Evolutionary conservation across 2,888 invertebrate genomes (phyloP).

Genomic region (Venustoraphidia nigricollis): DNA sequence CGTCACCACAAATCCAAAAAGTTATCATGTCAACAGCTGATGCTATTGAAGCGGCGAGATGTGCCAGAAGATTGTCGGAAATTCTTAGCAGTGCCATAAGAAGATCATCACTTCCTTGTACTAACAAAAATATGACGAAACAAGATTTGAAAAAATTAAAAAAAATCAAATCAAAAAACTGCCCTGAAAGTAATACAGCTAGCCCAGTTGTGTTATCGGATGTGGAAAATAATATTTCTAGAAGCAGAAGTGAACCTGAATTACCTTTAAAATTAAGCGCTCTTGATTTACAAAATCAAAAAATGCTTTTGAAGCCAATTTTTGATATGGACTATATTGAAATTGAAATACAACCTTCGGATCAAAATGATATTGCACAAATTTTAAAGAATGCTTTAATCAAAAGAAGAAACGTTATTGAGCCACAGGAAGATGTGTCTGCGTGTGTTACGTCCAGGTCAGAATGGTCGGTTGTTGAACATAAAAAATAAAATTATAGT

Average conservation of each 20-base stretch:
- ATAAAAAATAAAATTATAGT: too few relatives aligned
- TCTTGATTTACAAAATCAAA: constrained; percentile 19
- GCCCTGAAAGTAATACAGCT: constrained; percentile 13
- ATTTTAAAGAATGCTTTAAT: constrained; percentile 26
- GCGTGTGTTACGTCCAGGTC: constrained; percentile 23
- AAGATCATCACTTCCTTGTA: constrained; percentile 12
- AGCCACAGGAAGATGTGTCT: constrained; percentile 18
- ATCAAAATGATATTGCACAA: constrained; percentile 24
- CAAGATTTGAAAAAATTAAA: constrained; percentile 1
- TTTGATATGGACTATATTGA: constrained; percentile 23
- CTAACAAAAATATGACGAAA: not conserved
- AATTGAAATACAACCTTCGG: constrained; percentile 18
- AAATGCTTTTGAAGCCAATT: constrained; percentile 17
- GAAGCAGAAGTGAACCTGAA: constrained; percentile 4
- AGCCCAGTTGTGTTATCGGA: not conserved
- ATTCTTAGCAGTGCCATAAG: constrained; percentile 25
- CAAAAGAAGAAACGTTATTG: constrained; percentile 23
- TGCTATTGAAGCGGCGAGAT: constrained; percentile 23
- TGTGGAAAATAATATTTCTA: not conserved
- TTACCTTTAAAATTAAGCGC: not conserved
- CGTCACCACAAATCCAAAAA: constrained; percentile 8
- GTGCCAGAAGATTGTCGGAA: constrained; percentile 25
- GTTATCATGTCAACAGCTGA: constrained; percentile 23
- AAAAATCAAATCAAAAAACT: constrained; percentile 10
- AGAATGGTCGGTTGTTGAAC: constrained; percentile 19